Percentiles rank a stretch among this genome's conserved stretches.
Conservation (phyloP, 35 echinoderm and acorn worm species). For the Stichopus chloronotus region DNA sequence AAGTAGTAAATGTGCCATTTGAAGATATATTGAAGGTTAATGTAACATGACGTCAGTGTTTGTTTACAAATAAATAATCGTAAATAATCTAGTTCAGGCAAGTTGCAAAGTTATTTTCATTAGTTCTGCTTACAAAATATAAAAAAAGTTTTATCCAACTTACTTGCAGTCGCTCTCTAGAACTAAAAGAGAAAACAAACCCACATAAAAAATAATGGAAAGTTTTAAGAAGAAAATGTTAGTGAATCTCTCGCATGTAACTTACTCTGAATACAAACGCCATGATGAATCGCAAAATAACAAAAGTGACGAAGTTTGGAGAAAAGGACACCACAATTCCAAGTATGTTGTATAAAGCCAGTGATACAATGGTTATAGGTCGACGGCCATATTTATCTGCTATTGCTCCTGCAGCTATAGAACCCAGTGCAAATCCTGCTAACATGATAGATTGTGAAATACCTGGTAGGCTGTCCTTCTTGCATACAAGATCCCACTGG, state of each 20-base stretch:
- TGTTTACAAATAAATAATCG: too few relatives aligned
- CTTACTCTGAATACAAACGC: conserved; percentile 31
- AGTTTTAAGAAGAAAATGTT: too few relatives aligned
- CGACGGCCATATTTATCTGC: conserved; percentile 26
- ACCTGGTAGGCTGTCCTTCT: conserved; percentile 29
- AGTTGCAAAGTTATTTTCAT: too few relatives aligned
- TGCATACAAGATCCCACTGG: conserved; percentile 30
- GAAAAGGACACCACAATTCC: conserved; percentile 3
- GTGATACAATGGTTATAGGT: not conserved
- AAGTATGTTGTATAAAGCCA: conserved; percentile 3
- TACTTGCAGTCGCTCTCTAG: too few relatives aligned
- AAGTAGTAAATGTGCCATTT: too few relatives aligned
- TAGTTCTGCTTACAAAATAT: too few relatives aligned
- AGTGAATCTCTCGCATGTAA: not conserved
- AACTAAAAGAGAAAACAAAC: too few relatives aligned
- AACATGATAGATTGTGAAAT: conserved; percentile 23
- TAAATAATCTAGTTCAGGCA: too few relatives aligned
- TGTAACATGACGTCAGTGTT: too few relatives aligned
- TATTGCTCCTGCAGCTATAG: not conserved
- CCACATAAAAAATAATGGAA: too few relatives aligned
- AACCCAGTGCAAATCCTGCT: not conserved
- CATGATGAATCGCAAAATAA: not conserved
- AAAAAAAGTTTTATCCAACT: too few relatives aligned
- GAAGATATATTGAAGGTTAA: too few relatives aligned
- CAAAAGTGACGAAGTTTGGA: conserved; percentile 34